Conservation (phyloP, 1,140 invertebrate genomes). For the Drosophila nebulosa region DNA sequence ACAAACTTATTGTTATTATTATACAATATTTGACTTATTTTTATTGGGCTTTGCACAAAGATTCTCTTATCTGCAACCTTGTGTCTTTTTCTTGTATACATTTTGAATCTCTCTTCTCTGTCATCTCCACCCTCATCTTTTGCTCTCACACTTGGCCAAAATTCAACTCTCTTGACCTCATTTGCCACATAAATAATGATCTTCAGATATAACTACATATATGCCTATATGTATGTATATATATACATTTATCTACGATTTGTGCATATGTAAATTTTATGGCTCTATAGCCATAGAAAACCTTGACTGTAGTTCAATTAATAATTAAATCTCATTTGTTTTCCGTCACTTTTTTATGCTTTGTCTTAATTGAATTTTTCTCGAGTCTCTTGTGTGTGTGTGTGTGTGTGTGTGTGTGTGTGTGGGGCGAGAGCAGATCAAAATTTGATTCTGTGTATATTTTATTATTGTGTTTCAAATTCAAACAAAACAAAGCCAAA, state of each 20-base stretch:
- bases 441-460: constrained; percentile 36
- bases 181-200: constrained; percentile 25
- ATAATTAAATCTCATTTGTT: constrained; percentile 68
- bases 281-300: constrained; percentile 14
- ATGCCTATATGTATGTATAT: constrained; percentile 13
- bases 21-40: neutral
- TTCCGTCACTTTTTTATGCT: constrained; percentile 44
- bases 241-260: neutral
- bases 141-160: constrained; percentile 40
- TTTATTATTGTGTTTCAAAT: constrained; percentile 31
- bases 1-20: neutral
- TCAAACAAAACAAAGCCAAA: constrained; percentile 34
- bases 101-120: neutral
- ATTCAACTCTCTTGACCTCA: constrained; percentile 59
- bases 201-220: constrained; percentile 7
- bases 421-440: neutral
- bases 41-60: neutral
- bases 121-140: constrained; percentile 57
- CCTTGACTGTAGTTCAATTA: constrained; percentile 72
- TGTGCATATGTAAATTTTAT: constrained; percentile 38
- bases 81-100: neutral
- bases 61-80: constrained; percentile 1
- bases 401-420: no score
- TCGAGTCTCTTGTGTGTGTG: constrained; percentile 9
- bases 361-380: constrained; percentile 66